Base-by-base conservation (phyloP, 2,113 vertebrate genomes). In the Percopsis transmontana region DNA sequence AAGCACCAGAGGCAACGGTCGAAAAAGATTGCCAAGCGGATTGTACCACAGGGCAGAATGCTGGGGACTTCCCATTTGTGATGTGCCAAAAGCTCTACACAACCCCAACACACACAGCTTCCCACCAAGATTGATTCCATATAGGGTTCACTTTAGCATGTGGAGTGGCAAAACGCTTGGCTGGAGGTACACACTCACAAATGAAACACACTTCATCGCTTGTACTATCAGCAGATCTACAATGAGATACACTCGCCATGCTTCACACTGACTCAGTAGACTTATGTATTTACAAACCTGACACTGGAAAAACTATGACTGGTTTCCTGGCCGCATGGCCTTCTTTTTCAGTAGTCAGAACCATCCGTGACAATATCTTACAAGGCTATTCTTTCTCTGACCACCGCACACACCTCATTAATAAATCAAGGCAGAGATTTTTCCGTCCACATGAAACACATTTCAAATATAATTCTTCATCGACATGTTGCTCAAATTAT, bases 381-480 rank as follows among this genome's bases (percentile, higher is more conserved):
- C 20, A 53, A 56, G 5, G 62, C 45, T 57, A 53, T 53, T 57
- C 55, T 9, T 18, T 42, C 18, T 59, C 58, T 44, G 58, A 59
- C 58, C 57, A 42, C 4, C 40, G 10, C 20, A 15, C 48, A 57
- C 70, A 66, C 70, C 39, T 66, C 62, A 48, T 66, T 58, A 53
- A 53, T 33, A 55, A 66, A 66, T 53, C 50, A 54, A 48, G 53
- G 52, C 27, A 60, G 69, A 53, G n/a, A 58, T 65, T 58, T 53
- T 59, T 60, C 58, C 42, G n/a, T 72, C 56, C 62, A 52, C 47
- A 21, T 66, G 62, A 45, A 38, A 55, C 23, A 21, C 57, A 54
- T 62, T 48, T 70, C 42, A 50, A 50, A 53, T 19, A 53, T 14
- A 48, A 48, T 53, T 58, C 16, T 52, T 61, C 39, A 40, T 38